Evolutionary conservation across 2,888 invertebrate species (phyloP).

Genomic region (Cecidostiba fungosa): DNA sequence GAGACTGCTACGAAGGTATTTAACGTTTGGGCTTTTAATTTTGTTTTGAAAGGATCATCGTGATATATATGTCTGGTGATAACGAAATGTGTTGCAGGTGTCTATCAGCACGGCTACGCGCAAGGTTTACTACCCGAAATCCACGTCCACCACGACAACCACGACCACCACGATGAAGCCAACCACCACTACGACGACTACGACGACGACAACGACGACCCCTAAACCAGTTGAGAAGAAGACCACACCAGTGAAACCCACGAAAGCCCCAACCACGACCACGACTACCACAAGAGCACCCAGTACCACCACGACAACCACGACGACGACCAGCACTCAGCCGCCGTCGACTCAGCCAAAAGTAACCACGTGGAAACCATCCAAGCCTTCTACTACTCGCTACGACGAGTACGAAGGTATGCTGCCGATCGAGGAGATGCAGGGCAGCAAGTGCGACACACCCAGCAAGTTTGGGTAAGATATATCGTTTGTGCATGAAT

Average conservation of each 20-base stretch:
- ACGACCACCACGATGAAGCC: slow-evolving; percentile 62
- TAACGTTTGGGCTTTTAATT: too few species aligned
- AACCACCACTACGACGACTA: slow-evolving; percentile 64
- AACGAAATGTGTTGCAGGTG: slow-evolving; percentile 30
- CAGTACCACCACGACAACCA: slow-evolving; percentile 73
- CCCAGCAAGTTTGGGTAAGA: slow-evolving; percentile 37
- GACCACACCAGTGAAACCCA: slow-evolving; percentile 65
- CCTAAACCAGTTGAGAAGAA: slow-evolving; percentile 63
- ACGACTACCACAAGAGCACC: slow-evolving; percentile 72
- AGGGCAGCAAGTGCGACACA: slow-evolving; percentile 62
- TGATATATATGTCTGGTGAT: too few species aligned
- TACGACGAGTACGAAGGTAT: slow-evolving; percentile 67
- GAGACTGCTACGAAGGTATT: slow-evolving; percentile 65
- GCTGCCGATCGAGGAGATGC: slow-evolving; percentile 73
- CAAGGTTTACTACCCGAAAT: slow-evolving; percentile 60
- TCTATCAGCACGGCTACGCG: slow-evolving; percentile 60
- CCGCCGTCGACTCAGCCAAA: slow-evolving; percentile 71
- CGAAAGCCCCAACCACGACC: slow-evolving; percentile 63
- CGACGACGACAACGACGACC: slow-evolving; percentile 62
- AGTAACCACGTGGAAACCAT: slow-evolving; percentile 78
- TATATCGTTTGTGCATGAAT: neutral
- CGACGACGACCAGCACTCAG: slow-evolving; percentile 69
- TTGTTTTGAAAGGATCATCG: too few species aligned
- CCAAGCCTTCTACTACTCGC: slow-evolving; percentile 57
- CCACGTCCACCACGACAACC: slow-evolving; percentile 64